Percentiles rank a stretch among this genome's conserved stretches.
These are phyloP conservation scores for Nemotelus nigrinus DNA, from an alignment of 2,888 invertebrate species.

Conservation along the genomic window DNA sequence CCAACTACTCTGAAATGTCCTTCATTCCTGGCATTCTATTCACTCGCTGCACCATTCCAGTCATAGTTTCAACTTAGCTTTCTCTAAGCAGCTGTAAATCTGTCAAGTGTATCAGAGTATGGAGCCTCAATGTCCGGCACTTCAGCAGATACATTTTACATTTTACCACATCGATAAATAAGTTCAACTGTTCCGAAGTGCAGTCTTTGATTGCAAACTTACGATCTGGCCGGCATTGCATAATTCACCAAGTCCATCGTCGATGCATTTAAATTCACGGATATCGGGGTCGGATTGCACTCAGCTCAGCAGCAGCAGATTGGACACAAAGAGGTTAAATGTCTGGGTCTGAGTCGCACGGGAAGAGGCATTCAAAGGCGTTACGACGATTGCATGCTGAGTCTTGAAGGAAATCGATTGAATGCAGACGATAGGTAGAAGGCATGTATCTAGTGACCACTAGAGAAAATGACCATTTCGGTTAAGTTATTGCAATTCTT, in stretches of 20 bases:
- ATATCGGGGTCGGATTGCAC: slow-evolving; percentile 11
- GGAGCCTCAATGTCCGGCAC: slow-evolving; percentile 23
- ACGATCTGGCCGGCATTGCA: slow-evolving; percentile 22
- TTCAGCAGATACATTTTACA: slow-evolving; percentile 32
- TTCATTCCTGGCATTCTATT: background rate
- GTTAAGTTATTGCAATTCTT: slow-evolving; percentile 11
- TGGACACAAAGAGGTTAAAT: background rate
- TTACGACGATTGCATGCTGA: background rate
- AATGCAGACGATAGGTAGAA: background rate
- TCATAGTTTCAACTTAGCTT: slow-evolving; percentile 18
- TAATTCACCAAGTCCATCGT: slow-evolving; percentile 31
- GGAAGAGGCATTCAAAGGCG: background rate
- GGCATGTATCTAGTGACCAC: background rate
- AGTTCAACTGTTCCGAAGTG: slow-evolving; percentile 21
- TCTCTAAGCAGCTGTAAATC: slow-evolving; percentile 31
- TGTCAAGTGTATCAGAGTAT: slow-evolving; percentile 13
- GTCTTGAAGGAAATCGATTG: slow-evolving; percentile 36
- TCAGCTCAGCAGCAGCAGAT: background rate
- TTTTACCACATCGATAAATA: slow-evolving; percentile 40
- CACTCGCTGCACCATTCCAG: background rate
- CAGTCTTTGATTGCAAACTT: slow-evolving; percentile 40
- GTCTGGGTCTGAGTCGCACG: too few species aligned
- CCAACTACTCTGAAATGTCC: background rate
- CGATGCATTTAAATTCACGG: slow-evolving; percentile 39
- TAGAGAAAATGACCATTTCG: slow-evolving; percentile 29